phyloP scores from a whole-genome alignment of 2,888 invertebrate genomes.

The Lasius platythorax region DNA sequence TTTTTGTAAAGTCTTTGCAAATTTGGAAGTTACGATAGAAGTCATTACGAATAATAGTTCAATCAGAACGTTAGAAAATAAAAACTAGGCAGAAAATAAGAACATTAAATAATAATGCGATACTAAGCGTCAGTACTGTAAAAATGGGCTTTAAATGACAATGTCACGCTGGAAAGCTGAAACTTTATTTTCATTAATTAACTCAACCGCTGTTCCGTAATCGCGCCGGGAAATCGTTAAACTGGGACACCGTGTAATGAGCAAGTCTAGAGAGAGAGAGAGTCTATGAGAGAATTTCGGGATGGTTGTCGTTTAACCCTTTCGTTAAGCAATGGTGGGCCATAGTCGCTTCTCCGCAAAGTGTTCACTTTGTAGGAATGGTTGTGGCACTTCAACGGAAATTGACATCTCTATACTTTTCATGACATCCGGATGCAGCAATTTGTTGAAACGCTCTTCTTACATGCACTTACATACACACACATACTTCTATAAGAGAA shows the following conservation, averaged over 20 bases:
- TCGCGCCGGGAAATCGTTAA: conserved; percentile 36
- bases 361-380: conserved; percentile 48
- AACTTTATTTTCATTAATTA: conserved; percentile 56
- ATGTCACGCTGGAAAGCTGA: conserved; percentile 27
- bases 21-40: background rate
- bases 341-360: conserved; percentile 39
- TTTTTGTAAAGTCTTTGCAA: background rate
- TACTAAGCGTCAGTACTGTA: conserved; percentile 10
- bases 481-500: background rate
- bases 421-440: conserved; percentile 26
- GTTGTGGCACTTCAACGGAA: conserved; percentile 11
- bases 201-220: conserved; percentile 48
- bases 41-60: background rate
- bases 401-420: conserved; percentile 36
- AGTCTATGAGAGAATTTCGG: conserved; percentile 31
- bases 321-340: conserved; percentile 42
- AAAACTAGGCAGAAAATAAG: background rate
- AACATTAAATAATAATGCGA: background rate
- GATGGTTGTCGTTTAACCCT: conserved; percentile 44
- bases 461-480: background rate
- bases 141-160: conserved; percentile 13
- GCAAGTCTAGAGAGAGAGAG: conserved; percentile 27
- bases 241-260: conserved; percentile 51
- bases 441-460: conserved; percentile 20
- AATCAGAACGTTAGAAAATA: background rate